Evolutionary conservation across 2,113 vertebrate genomes (phyloP).

Genomic region (Okapia johnstoni): DNA sequence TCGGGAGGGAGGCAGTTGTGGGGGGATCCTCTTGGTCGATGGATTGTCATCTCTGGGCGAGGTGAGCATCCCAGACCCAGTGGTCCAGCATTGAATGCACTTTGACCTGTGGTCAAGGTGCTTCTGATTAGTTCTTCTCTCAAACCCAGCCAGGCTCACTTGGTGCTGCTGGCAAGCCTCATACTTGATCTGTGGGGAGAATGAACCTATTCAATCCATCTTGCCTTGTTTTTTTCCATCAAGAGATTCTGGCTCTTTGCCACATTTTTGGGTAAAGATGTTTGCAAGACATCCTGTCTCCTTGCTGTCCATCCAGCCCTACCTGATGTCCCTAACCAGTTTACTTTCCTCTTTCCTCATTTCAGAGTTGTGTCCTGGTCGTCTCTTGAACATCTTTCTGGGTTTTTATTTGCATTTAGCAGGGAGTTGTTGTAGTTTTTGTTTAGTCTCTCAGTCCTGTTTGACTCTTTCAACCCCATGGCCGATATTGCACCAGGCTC

Average conservation of each 20-base stretch:
- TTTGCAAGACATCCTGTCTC: no score
- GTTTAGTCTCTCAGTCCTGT: background rate
- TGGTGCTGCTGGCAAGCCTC: background rate
- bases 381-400: background rate
- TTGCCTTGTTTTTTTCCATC: background rate
- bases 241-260: no score
- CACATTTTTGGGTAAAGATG: fast-evolving
- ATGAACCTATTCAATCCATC: fast-evolving
- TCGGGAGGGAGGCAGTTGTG: fast-evolving
- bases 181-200: background rate
- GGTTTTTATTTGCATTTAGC: background rate
- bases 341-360: background rate
- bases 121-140: background rate
- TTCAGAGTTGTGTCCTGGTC: background rate
- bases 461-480: background rate
- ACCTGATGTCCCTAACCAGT: no score
- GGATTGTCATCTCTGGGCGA: fast-evolving
- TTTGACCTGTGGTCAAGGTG: no score
- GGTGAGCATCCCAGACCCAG: background rate
- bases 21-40: fast-evolving
- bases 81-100: fast-evolving
- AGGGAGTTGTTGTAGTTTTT: background rate
- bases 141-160: background rate
- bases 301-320: background rate
- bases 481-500: fast-evolving